Base-by-base conservation (phyloP, 2,113 vertebrate species). In the Seriola rivoliana region DNA sequence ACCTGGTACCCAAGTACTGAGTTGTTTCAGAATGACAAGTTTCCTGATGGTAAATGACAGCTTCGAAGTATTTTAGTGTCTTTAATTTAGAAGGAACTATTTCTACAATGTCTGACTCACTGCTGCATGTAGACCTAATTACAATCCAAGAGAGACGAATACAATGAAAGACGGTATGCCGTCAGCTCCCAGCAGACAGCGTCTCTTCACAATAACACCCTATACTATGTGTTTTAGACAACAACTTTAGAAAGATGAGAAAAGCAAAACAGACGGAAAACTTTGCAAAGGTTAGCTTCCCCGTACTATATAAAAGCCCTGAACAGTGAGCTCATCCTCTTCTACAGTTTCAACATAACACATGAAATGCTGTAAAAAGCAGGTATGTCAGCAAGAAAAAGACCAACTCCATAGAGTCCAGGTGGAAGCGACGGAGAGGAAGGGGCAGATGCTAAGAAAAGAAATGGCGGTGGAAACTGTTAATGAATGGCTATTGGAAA, bases 401-500 rank as follows among this genome's bases (percentile, higher is more conserved):
- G 78, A 81, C 88, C 75, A 90, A 92, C 81, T 93, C 92, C 62
- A 0, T 83, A 23, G 89, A 88, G 88, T 91, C 84, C 93, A 95
- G 93, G 93, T 95, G 93, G 86, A 88, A 92, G 85, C 78, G 84
- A 75, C 71, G 83, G 60, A 78, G 78, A 75, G 84, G 84, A 63
- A 85, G 87, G 88, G 86, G 84, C 69, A 85, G 85, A 81, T 81
- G 89, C 92, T 92, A 92, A 91, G 92, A 91, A 93, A 93, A 94
- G 93, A 93, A 90, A 86, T 84, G 81, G 88, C 19, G 75, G 66
- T 85, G 91, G 92, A 92, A 93, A 89, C 89, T 88, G 91, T 93
- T 94, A 95, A 95, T 95, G 95, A 95, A 95, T 94, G 93, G 91
- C 90, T 92, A 93, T 92, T 92, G 93, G 93, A 93, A 93, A 91